Base-by-base conservation (phyloP, 2,797 vertebrate genomes). In the Enteromius paludinosus region DNA sequence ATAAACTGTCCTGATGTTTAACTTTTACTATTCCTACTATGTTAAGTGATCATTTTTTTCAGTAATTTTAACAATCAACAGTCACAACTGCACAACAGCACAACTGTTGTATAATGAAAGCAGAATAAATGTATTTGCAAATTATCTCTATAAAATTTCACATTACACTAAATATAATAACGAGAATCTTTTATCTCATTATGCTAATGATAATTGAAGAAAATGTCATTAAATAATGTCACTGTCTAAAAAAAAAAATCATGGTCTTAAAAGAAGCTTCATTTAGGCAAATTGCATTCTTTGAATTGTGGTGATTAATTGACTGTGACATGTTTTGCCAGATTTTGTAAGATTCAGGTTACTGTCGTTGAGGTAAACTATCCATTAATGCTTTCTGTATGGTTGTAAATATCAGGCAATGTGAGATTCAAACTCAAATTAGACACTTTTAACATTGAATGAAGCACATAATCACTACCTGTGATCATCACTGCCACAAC, bases 221-320 rank as follows among this genome's bases (percentile, higher is more conserved):
- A 41, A 23, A 66, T 66, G 18, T 20, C 61, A 33, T 64, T 17
- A 64, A 64, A 66, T 38, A 66, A 66, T 66, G 33, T 66, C 33
- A 65, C 33, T 38, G 33, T 66, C 9, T 10, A n/a, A 28, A n/a
- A 54, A 20, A 11, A 17, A 64, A 30, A 61, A 6, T 33, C 33
- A 33, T 17, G 61, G 33, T 38, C 18, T 20, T 38, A 38, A 66
- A 66, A 66, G 4, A 12, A 38, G 18, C 10, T 4, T 65, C 0
- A 35, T 35, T 64, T 33, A 64, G 30, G 28, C 30, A 65, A 35
- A 20, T 35, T 20, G 30, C 30, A n/a, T 43, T 69, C n/a, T 69
- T 43, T 41, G 3, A 12, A 69, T 25, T 70, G 38, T 45, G 41
- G 12, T 15, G 23, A 25, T 15, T 28, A 45, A 71, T 6, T 66